Base-by-base conservation (phyloP, 2,888 invertebrate genomes). In the Hypsopygia costalis region DNA sequence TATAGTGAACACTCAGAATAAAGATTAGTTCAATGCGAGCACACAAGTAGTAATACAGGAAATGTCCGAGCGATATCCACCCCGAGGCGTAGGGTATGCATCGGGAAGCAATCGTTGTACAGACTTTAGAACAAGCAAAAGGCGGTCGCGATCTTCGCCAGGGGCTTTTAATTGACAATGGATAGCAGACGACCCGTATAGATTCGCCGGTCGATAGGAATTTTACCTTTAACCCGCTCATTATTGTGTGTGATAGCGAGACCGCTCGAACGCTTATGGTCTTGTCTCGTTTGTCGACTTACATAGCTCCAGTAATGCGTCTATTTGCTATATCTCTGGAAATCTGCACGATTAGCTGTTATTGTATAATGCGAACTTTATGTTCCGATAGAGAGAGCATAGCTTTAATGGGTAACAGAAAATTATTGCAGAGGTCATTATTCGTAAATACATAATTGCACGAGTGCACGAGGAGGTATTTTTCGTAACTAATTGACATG, bases 101-200 rank as follows among this genome's bases (percentile, higher is more conserved):
- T 74, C 72, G 80, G 75, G 69, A 76, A 79, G 77, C 80, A 81
- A 81, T 81, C 72, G 69, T 67, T 71, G 72, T 73, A 65, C 65
- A 65, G 69, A 69, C 60, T 70, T 71, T 67, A 75, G 72, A 75
- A 82, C 81, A 83, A 78, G 83, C 72, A 80, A 81, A 81, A 76
- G 82, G 80, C 81, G 81, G 81, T 76, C 76, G 73, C 69, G 62
- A 71, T 74, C 69, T 65, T 53, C 62, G 74, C 79, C 72, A 68
- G 64, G 55, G 77, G 78, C 72, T 76, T 78, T 80, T 83, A 85
- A 86, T 85, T 82, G 82, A 82, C 81, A 83, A 82, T 78, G 66
- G 72, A 74, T 71, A 67, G 67, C 64, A 64, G 67, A 56, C 70
- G 67, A 71, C 70, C 73, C 59, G 65, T 64, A 61, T 63, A 70